Percentiles rank a stretch among this genome's conserved stretches.
Conservation (phyloP, 2,888 invertebrate species). For the Lycocerus yunnanus region DNA sequence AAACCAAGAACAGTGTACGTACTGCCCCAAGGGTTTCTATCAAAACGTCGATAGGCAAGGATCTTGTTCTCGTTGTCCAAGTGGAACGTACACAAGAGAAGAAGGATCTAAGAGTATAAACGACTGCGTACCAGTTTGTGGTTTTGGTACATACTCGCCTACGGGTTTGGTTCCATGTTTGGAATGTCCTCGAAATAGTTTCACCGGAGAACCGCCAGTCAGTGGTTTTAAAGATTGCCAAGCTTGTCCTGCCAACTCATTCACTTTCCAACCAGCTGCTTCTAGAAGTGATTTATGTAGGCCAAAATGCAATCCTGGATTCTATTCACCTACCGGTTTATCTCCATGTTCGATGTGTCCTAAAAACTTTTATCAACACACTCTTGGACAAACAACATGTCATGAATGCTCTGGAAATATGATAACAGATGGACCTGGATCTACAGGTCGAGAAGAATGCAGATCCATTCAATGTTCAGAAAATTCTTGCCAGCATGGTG, state of each 20-base stretch:
- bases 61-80: conserved; percentile 86
- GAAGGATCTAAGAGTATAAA: conserved; percentile 85
- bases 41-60: conserved; percentile 92
- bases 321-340: conserved; percentile 84
- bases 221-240: conserved; percentile 94
- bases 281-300: conserved; percentile 80
- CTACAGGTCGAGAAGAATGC: conserved; percentile 85
- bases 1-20: conserved; percentile 88
- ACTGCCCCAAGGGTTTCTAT: conserved; percentile 91
- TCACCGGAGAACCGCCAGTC: conserved; percentile 83
- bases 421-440: conserved; percentile 80
- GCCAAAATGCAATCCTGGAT: conserved; percentile 86
- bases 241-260: conserved; percentile 87
- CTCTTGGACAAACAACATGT: conserved; percentile 83
- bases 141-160: conserved; percentile 94
- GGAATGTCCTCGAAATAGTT: conserved; percentile 92
- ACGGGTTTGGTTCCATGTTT: conserved; percentile 92
- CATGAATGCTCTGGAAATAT: conserved; percentile 90
- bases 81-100: conserved; percentile 90
- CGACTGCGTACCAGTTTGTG: conserved; percentile 93
- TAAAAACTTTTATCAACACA: conserved; percentile 87
- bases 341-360: conserved; percentile 95
- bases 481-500: conserved; percentile 88
- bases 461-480: conserved; percentile 85
- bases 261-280: conserved; percentile 91